Percentiles rank a stretch among this genome's conserved stretches.
Evolutionary conservation across 2,888 invertebrate genomes (phyloP).

Genomic region (Oeneis ivallda): DNA sequence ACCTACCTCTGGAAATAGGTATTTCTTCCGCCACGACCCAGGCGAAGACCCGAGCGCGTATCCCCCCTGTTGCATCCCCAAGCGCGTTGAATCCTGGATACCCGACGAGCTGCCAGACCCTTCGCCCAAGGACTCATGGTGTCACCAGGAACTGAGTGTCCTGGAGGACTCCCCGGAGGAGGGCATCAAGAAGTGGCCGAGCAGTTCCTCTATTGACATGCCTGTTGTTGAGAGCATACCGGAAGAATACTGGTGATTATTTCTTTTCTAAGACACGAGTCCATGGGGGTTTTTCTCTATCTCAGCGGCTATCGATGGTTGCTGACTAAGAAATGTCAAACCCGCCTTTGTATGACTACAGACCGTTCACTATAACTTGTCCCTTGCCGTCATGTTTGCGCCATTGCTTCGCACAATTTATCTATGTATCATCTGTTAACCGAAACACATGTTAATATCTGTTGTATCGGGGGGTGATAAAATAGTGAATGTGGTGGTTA

Average conservation of each 20-base stretch:
- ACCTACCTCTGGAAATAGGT: constrained; percentile 47
- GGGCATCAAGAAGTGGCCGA: constrained; percentile 47
- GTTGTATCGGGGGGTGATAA: no score
- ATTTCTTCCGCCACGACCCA: constrained; percentile 73
- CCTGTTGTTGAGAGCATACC: constrained; percentile 63
- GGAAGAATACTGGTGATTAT: constrained; percentile 57
- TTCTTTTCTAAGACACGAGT: no score
- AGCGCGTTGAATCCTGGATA: constrained; percentile 65
- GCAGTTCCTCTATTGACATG: constrained; percentile 54
- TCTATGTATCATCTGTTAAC: no score
- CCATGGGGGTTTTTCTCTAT: no score
- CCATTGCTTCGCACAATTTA: no score
- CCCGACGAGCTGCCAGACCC: constrained; percentile 64
- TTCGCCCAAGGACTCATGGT: constrained; percentile 68
- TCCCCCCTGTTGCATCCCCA: constrained; percentile 67
- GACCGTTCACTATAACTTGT: no score
- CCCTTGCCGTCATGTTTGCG: no score
- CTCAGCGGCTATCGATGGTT: no score
- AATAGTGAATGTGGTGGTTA: no score
- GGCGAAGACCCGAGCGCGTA: constrained; percentile 69
- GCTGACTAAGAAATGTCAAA: no score
- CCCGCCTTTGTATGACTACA: no score
- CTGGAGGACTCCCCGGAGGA: constrained; percentile 54
- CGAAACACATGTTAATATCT: no score
- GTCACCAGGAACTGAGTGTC: constrained; percentile 54